Base-by-base conservation (phyloP, 2,888 invertebrate species). In the Diaprepes abbreviatus region DNA sequence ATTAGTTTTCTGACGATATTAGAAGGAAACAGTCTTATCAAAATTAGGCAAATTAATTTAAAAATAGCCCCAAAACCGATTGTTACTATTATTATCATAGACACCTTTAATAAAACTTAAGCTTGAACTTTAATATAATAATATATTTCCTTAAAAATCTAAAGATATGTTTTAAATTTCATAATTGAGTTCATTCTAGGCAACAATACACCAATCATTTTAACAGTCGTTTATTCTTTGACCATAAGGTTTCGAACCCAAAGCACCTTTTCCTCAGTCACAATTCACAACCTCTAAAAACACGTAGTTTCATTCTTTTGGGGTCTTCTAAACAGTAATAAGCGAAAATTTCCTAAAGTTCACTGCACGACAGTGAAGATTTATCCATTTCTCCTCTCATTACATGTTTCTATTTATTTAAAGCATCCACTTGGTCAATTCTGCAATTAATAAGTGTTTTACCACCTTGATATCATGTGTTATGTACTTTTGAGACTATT, bases 251-350 rank as follows among this genome's bases (percentile, higher is more conserved):
- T 70, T 62, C 55, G 24, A 48, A 45, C 57, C 66, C 70, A 70
- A 70, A 66, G 70, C 62, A 55, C 62, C 70, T 35, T 62, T 31
- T 66, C 38, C 60, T 70, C 68, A 66, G 70, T 70, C 66, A 57
- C 57, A 59, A 57, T 28, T 70, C 70, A 70, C 70, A 70, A 69
- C 66, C 70, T 70, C 66, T 65, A 66, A 54, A 14, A 38, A 58
- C 36, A 52, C 58, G 36, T 21, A 40, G 24, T 66, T 66, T 54
- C 40, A 31, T 59, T 55, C 35, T 48, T 59, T 45, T 48, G 50
- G 63, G 66, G 62, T 70, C 66, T 54, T 70, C 70, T 70, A 70
- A 66, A 70, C 66, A 70, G 66, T 66, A 62, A 70, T 38, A 70
- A 66, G 66, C 66, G 57, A 66, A 40, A 59, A 40, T 50, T 65